Percentiles rank a stretch among this genome's conserved stretches.
These are phyloP conservation scores for Tryphoninae sp. DNA, from an alignment of 2,888 invertebrate species.

Conservation along the genomic window DNA sequence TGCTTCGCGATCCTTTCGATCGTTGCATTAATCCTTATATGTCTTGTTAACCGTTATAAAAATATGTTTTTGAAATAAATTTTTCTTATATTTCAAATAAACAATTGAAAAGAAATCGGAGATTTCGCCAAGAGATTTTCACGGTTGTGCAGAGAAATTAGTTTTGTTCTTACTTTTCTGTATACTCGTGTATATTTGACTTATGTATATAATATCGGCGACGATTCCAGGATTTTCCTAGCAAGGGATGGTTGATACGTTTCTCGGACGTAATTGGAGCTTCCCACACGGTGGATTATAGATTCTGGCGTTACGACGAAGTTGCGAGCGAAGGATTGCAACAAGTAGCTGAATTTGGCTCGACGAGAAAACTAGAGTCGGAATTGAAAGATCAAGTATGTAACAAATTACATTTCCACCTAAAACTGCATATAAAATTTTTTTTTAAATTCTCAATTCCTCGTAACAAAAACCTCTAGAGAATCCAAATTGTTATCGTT, in stretches of 20 bases:
- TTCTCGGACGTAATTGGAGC: conserved; percentile 99
- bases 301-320: conserved; percentile 95
- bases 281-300: conserved; percentile 93
- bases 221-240: conserved; percentile 89
- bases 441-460: not conserved
- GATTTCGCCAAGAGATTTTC: too few species aligned
- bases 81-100: too few species aligned
- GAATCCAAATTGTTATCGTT: too few species aligned
- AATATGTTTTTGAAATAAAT: too few species aligned
- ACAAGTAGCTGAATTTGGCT: conserved; percentile 94
- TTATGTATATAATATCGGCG: not conserved
- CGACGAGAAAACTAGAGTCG: conserved; percentile 92
- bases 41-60: too few species aligned
- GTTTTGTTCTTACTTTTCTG: too few species aligned
- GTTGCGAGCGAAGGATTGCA: conserved; percentile 94
- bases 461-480: too few species aligned
- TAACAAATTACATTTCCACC: not conserved
- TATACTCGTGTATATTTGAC: not conserved
- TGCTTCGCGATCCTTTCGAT: too few species aligned
- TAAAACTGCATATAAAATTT: not conserved
- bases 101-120: too few species aligned
- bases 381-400: conserved; percentile 92
- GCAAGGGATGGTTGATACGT: conserved; percentile 94
- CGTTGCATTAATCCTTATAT: too few species aligned
- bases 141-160: too few species aligned